Base-by-base conservation (phyloP, 2,113 vertebrate species). In the Eptesicus fuscus region DNA sequence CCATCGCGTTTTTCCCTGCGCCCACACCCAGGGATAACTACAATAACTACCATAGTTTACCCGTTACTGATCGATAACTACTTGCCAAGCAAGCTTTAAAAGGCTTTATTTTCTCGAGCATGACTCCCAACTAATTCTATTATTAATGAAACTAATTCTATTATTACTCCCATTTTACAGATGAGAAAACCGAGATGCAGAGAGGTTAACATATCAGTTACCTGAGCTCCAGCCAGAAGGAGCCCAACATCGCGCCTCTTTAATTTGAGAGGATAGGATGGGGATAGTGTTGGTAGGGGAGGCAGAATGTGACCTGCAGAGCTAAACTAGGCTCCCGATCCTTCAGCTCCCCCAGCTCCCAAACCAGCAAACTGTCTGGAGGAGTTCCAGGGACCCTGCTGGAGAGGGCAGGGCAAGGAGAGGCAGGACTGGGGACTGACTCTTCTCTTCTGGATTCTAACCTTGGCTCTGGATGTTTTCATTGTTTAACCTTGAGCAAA, bases 131-230 rank as follows among this genome's bases (percentile, higher is more conserved):
- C 30, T 28, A 17, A 2, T 42, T 94, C n/a, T 70, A 18, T 71
- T 79, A 14, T 74, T 94, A 83, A 14, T 67, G 35, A 82, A 92
- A 93, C 20, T 32, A 16, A 2, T 42, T 93, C n/a, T 70, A 28
- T 67, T 79, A 14, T 74, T 93, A 79, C 35, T 42, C 42, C 56
- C 71, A 77, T 88, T 92, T 93, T 83, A 69, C 25, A 95, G 71
- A 78, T 78, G 37, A 92, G 88, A 84, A 96, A 87, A 86, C 77
- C 32, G 44, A 92, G 69, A 65, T 47, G 13, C 65, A 89, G 77
- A 73, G 17, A 82, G 11, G 20, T 80, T 49, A 80, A 49, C 32
- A 67, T 47, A 71, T 77, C 18, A 73, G 40, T 67, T 73, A 71
- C 56, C 71, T 69, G 44, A 80, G 6, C 25, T 32, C 51, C 32